A percentile compares a stretch with the other conserved stretches of the same genome.
These are phyloP conservation scores for Galeopsomyia nigrocyanea DNA, from an alignment of 2,888 invertebrate species.

Conservation along the genomic window DNA sequence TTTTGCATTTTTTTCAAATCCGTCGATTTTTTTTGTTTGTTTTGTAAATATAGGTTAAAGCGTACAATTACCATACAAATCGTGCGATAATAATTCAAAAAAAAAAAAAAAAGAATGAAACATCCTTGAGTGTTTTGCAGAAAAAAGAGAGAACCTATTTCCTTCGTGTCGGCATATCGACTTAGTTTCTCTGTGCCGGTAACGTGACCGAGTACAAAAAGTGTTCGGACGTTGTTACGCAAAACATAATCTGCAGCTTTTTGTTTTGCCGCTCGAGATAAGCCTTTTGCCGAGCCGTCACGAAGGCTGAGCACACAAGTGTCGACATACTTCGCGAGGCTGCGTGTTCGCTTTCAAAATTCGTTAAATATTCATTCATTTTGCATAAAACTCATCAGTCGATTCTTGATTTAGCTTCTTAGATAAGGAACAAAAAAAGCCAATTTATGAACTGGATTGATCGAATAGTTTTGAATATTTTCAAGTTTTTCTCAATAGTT, in stretches of 20 bases:
- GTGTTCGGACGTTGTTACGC: slow-evolving; percentile 25
- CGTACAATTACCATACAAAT: slow-evolving; percentile 10
- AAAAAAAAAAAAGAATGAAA: slow-evolving; percentile 10
- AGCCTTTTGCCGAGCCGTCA: slow-evolving; percentile 30
- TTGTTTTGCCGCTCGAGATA: slow-evolving; percentile 45
- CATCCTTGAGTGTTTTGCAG: slow-evolving; percentile 17
- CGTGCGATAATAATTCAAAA: slow-evolving; percentile 1
- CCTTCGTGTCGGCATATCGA: slow-evolving; percentile 33
- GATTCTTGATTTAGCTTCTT: not conserved
- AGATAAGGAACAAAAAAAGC: no score
- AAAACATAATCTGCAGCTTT: slow-evolving; percentile 42
- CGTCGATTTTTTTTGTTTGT: slow-evolving; percentile 9
- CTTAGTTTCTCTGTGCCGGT: slow-evolving; percentile 30
- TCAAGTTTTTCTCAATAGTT: no score
- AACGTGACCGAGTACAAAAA: slow-evolving; percentile 45
- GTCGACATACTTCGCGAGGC: slow-evolving; percentile 26
- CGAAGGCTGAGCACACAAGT: slow-evolving; percentile 40
- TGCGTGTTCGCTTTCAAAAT: slow-evolving; percentile 3
- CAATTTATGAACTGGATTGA: no score
- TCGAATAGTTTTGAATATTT: no score
- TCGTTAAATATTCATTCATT: not conserved
- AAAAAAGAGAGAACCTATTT: slow-evolving; percentile 40
- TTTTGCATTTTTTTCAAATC: not conserved
- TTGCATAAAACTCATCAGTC: not conserved
- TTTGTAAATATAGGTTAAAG: slow-evolving; percentile 14